phyloP scores from a whole-genome alignment of 2,888 invertebrate species.

The Crematogaster levior region DNA sequence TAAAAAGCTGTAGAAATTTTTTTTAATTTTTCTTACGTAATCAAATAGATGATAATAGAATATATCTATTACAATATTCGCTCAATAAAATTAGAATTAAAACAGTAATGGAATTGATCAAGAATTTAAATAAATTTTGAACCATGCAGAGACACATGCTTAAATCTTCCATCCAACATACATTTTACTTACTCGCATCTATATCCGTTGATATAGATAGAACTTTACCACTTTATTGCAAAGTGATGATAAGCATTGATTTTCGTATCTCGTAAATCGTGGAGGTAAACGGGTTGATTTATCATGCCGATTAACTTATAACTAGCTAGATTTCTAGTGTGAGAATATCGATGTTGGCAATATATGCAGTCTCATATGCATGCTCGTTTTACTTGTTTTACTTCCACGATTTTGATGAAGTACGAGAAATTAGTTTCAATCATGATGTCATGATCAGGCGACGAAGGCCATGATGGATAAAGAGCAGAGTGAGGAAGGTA shows the following conservation, averaged over 20 bases:
- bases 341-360: conserved; percentile 13
- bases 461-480: conserved; percentile 19
- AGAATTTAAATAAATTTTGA: conserved; percentile 54
- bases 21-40: neutral
- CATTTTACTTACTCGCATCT: conserved; percentile 66
- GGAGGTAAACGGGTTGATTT: conserved; percentile 22
- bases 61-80: neutral
- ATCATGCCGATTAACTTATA: conserved; percentile 35
- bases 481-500: conserved; percentile 2
- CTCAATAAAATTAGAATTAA: conserved; percentile 2
- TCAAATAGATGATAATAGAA: neutral
- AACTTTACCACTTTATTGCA: conserved; percentile 39
- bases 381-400: neutral
- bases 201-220: conserved; percentile 49
- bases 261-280: conserved; percentile 49
- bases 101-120: conserved; percentile 27
- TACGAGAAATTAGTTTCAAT: conserved; percentile 36
- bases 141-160: conserved; percentile 70
- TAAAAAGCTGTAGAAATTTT: neutral
- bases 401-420: conserved; percentile 27
- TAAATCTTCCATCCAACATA: conserved; percentile 29
- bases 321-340: conserved; percentile 20
- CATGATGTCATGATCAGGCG: conserved; percentile 4
- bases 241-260: conserved; percentile 37
- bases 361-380: neutral